phyloP scores from a whole-genome alignment of 2,888 invertebrate genomes.

The Calliphora vomitoria region DNA sequence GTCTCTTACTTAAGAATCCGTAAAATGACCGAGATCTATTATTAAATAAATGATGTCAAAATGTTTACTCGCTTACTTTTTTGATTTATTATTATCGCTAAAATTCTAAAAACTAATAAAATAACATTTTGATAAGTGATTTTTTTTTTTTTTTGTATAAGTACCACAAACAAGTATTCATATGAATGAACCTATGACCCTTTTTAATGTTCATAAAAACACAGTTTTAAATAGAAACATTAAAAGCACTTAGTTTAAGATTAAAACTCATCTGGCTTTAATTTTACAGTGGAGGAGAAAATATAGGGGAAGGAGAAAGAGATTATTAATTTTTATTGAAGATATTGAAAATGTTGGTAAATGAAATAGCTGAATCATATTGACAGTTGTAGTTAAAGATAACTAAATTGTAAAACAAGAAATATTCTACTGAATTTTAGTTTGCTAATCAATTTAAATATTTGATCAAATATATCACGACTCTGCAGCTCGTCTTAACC shows the following conservation, averaged over 20 bases:
- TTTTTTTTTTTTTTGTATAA: not conserved
- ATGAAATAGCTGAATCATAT: too few relatives aligned
- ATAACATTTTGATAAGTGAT: not conserved
- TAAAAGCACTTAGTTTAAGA: conserved; percentile 7
- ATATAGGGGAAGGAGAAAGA: not conserved
- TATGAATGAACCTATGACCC: not conserved
- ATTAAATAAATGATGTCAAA: not conserved
- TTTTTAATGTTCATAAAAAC: not conserved
- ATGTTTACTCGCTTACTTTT: not conserved
- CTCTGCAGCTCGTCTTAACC: too few relatives aligned
- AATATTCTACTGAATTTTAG: too few relatives aligned
- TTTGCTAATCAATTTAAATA: too few relatives aligned
- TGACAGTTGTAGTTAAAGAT: too few relatives aligned
- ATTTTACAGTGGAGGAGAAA: not conserved
- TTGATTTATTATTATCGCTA: not conserved
- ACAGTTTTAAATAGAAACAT: not conserved
- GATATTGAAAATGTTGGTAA: too few relatives aligned
- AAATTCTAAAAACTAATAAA: not conserved
- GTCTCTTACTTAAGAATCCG: too few relatives aligned
- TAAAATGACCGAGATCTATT: not conserved
- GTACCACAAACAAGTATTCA: not conserved
- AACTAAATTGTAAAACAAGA: too few relatives aligned
- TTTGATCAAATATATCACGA: too few relatives aligned
- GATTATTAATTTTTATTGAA: too few relatives aligned
- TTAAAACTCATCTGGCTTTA: not conserved